These are phyloP conservation scores for Esox lucius DNA, from an alignment of 2,797 vertebrate species.

Conservation along the genomic window DNA sequence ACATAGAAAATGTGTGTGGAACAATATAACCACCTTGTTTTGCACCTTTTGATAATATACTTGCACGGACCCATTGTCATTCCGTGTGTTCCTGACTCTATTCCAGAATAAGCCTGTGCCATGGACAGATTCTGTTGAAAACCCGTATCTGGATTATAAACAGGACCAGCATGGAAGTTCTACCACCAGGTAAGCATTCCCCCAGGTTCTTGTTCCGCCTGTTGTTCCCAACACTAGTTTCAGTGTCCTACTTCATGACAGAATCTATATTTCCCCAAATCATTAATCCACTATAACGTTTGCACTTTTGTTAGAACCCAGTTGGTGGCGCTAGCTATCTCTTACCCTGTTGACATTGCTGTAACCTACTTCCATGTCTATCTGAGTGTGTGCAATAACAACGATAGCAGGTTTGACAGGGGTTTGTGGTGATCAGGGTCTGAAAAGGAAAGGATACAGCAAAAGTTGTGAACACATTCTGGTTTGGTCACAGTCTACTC, in stretches of 20 bases:
- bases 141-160: conserved; percentile 7
- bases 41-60: background rate
- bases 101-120: conserved; percentile 57
- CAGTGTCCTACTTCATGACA: conserved; percentile 23
- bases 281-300: too few relatives aligned
- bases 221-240: background rate
- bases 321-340: background rate
- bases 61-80: background rate
- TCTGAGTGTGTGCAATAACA: background rate
- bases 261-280: background rate
- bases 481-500: background rate
- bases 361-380: background rate
- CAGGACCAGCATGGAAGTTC: conserved; percentile 40
- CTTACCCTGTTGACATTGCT: background rate
- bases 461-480: conserved; percentile 1
- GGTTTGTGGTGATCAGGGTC: background rate
- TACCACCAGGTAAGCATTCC: conserved; percentile 52
- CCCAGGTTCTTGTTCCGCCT: background rate
- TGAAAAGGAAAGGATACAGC: background rate
- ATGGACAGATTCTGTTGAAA: conserved; percentile 40
- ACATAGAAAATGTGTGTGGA: too few relatives aligned
- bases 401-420: background rate
- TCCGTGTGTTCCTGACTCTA: conserved; percentile 14
- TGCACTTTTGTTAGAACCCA: background rate
- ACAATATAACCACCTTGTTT: too few relatives aligned